Conservation (phyloP, 2,113 vertebrate species). For the Rostratula benghalensis region DNA sequence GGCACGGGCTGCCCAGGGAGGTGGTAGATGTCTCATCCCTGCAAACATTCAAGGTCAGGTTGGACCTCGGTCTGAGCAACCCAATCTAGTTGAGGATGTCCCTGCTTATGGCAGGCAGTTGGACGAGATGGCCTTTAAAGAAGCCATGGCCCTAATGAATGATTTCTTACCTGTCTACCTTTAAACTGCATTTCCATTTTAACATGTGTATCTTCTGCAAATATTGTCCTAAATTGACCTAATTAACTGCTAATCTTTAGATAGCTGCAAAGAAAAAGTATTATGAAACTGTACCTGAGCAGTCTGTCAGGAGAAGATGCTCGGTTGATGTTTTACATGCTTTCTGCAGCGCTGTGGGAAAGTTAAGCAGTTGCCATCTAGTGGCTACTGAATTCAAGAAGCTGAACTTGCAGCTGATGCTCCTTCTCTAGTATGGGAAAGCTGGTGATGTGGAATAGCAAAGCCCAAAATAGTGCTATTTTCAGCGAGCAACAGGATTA, state of each 20-base stretch:
- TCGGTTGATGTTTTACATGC: not conserved
- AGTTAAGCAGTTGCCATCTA: slow-evolving; percentile 74
- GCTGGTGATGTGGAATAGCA: not conserved
- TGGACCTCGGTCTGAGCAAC: not conserved
- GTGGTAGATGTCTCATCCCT: not conserved
- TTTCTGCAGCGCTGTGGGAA: not conserved
- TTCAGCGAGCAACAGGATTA: not conserved
- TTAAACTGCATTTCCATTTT: not conserved
- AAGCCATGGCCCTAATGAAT: not conserved
- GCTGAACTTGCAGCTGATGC: not conserved
- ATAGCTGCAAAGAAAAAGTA: not conserved
- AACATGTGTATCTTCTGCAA: not conserved
- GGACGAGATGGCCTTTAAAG: not conserved
- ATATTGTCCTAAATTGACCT: not conserved
- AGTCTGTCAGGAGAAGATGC: not conserved
- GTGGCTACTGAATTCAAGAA: slow-evolving; percentile 33
- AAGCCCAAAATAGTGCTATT: not conserved
- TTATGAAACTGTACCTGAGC: not conserved
- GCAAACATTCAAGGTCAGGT: not conserved
- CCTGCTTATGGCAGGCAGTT: not conserved
- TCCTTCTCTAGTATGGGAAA: not conserved
- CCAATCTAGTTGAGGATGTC: not conserved
- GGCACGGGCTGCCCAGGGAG: not conserved
- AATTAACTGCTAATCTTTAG: not conserved
- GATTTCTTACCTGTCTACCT: not conserved